Percentiles rank a stretch among this genome's conserved stretches.
These are phyloP conservation scores for Nothoprocta perdicaria DNA, from an alignment of 2,113 vertebrate genomes.

Conservation along the genomic window DNA sequence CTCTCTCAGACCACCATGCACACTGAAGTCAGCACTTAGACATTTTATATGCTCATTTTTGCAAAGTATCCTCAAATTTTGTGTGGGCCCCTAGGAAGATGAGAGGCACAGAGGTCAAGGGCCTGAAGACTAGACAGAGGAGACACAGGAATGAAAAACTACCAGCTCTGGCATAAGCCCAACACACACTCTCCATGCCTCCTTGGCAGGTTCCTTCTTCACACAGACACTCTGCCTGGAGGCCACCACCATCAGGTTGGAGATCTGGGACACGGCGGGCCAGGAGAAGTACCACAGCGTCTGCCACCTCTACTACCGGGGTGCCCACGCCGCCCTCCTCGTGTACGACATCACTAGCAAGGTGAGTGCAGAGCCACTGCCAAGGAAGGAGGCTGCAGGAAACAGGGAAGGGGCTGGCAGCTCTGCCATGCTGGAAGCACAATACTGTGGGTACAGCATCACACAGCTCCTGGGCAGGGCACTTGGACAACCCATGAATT, in stretches of 20 bases:
- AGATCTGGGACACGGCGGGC: slow-evolving; percentile 88
- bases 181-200: fast-evolving
- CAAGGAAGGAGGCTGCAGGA: too few relatives aligned
- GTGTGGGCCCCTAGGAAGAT: background rate
- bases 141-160: fast-evolving
- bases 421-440: too few relatives aligned
- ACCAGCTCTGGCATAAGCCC: background rate
- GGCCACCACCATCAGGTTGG: slow-evolving; percentile 57
- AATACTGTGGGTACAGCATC: too few relatives aligned
- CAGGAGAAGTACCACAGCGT: slow-evolving; percentile 87
- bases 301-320: slow-evolving; percentile 84
- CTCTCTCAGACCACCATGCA: fast-evolving
- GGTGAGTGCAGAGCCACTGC: slow-evolving; percentile 60
- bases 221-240: slow-evolving; percentile 70
- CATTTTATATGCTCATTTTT: background rate
- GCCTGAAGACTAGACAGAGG: background rate
- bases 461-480: too few relatives aligned
- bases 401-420: too few relatives aligned
- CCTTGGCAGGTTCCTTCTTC: slow-evolving; percentile 81
- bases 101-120: background rate
- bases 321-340: slow-evolving; percentile 73
- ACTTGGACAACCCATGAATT: too few relatives aligned
- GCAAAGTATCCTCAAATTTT: fast-evolving
- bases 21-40: background rate
- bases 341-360: slow-evolving; percentile 82